phyloP scores from a whole-genome alignment of 2,113 vertebrate species.

The Eulemur rufifrons region DNA sequence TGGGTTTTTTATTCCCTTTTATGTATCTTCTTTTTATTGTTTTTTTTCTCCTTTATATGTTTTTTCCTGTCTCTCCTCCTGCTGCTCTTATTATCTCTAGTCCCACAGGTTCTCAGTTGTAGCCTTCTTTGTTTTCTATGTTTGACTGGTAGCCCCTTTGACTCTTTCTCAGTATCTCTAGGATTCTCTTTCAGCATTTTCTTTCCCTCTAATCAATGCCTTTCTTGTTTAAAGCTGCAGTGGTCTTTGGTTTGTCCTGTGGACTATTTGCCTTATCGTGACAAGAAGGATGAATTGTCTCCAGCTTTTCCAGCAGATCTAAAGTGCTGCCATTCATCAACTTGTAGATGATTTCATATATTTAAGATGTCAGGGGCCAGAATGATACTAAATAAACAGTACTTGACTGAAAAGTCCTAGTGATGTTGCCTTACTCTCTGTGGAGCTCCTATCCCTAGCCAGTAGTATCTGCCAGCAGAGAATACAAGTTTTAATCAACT shows the following conservation, averaged over 20 bases:
- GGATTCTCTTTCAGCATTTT: constrained; percentile 66
- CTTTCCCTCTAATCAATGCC: constrained; percentile 76
- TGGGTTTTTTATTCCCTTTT: constrained; percentile 79
- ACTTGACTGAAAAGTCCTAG: neutral
- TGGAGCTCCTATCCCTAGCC: neutral
- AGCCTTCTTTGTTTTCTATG: constrained; percentile 80
- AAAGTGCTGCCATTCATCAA: constrained; percentile 59
- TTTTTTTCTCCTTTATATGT: constrained; percentile 52
- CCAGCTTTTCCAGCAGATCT: constrained; percentile 54
- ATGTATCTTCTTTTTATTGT: constrained; percentile 77
- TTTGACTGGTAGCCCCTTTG: constrained; percentile 76
- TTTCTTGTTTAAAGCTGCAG: constrained; percentile 76
- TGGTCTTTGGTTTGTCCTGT: constrained; percentile 58
- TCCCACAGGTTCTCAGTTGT: constrained; percentile 77
- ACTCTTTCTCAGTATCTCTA: constrained; percentile 60
- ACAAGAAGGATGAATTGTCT: constrained; percentile 65
- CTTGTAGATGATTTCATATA: constrained; percentile 51
- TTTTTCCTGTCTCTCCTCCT: constrained; percentile 77
- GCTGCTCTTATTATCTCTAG: constrained; percentile 80
- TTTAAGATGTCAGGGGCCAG: constrained; percentile 44
- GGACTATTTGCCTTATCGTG: constrained; percentile 59
- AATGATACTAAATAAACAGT: constrained; percentile 38
- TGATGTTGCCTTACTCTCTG: neutral
- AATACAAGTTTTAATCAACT: neutral
- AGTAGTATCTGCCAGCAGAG: neutral